A percentile compares a stretch with the other conserved stretches of the same genome.
phyloP scores from a whole-genome alignment of 2,797 vertebrate genomes.

The Cyprinodon diabolis region DNA sequence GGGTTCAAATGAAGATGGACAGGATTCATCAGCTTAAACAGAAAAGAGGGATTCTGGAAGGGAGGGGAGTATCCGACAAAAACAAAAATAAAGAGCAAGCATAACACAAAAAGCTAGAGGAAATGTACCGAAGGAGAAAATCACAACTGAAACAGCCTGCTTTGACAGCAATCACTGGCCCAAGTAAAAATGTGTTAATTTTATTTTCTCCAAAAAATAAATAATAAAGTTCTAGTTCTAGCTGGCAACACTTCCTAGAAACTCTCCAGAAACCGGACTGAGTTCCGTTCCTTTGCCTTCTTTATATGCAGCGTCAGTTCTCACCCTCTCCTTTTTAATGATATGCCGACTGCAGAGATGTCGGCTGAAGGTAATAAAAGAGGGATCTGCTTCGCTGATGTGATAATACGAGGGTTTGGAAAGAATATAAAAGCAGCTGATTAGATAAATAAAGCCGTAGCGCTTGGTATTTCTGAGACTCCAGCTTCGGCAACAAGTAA shows the following conservation, averaged over 20 bases:
- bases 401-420: conserved; percentile 23
- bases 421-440: conserved; percentile 10
- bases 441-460: conserved; percentile 30
- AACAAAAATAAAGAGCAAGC: background rate
- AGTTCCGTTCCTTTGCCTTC: conserved; percentile 11
- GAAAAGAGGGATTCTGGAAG: background rate
- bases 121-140: conserved; percentile 22
- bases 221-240: background rate
- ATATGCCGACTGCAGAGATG: conserved; percentile 12
- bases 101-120: conserved; percentile 24
- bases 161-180: conserved; percentile 52
- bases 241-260: conserved; percentile 3
- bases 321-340: conserved; percentile 6
- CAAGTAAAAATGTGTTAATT: conserved; percentile 11
- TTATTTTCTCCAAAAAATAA: background rate
- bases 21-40: conserved; percentile 43
- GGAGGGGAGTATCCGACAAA: conserved; percentile 5
- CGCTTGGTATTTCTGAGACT: background rate
- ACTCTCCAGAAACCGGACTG: conserved; percentile 20
- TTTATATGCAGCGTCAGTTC: conserved; percentile 14
- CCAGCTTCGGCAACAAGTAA: conserved; percentile 10
- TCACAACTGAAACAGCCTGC: conserved; percentile 48
- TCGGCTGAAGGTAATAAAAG: conserved; percentile 37
- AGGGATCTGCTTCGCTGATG: conserved; percentile 28
- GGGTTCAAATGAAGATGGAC: conserved; percentile 40